Evolutionary conservation across 2,113 vertebrate genomes (phyloP).

Genomic region (Xiphias gladius): DNA sequence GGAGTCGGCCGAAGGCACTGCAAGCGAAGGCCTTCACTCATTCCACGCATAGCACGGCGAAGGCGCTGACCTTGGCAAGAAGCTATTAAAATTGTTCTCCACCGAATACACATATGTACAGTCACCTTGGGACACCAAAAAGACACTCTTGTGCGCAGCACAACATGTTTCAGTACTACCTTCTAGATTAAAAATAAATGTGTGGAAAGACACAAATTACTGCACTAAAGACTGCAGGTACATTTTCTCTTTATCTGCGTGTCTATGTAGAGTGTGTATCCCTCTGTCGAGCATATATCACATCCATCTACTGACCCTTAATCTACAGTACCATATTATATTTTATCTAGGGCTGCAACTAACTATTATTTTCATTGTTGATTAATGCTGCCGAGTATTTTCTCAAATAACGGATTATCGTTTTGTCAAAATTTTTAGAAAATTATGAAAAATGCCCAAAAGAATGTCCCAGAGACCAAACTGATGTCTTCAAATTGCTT

Average conservation of each 20-base stretch:
- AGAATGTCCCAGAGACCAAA: no score
- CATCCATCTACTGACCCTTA: background rate
- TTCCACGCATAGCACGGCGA: conserved; percentile 72
- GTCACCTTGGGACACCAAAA: conserved; percentile 55
- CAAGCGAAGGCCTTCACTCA: conserved; percentile 71
- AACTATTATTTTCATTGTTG: no score
- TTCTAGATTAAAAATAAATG: conserved; percentile 30
- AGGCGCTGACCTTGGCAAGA: conserved; percentile 74
- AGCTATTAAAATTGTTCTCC: conserved; percentile 71
- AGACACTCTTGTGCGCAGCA: conserved; percentile 20
- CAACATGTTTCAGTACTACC: conserved; percentile 25
- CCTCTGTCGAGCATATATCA: background rate
- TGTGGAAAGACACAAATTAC: background rate
- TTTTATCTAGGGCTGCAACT: background rate
- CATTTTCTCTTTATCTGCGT: background rate
- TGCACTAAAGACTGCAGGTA: background rate
- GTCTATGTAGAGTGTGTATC: no score
- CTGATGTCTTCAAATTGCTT: no score
- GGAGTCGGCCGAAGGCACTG: conserved; percentile 78
- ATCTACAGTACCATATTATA: background rate
- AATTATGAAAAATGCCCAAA: no score
- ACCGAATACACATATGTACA: conserved; percentile 16
- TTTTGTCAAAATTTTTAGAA: no score
- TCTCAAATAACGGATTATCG: no score
- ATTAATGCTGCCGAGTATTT: no score